Conservation (phyloP, 1,140 invertebrate species). For the Lepidotrigona ventralis region DNA sequence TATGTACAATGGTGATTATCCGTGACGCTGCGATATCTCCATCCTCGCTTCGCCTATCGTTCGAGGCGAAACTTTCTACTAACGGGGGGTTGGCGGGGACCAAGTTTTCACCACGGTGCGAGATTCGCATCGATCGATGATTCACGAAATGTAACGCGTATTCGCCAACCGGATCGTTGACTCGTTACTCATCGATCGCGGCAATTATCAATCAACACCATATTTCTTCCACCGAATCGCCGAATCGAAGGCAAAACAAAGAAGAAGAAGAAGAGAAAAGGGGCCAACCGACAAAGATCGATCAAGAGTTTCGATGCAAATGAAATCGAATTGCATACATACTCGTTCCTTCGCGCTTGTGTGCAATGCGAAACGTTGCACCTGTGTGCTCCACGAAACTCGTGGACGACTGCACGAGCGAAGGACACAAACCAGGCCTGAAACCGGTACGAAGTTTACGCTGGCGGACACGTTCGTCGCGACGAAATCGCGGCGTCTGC, state of each 20-base stretch:
- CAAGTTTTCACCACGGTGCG: background rate
- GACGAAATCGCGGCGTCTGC: conserved; percentile 36
- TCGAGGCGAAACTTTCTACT: conserved; percentile 12
- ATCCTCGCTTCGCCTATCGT: conserved; percentile 18
- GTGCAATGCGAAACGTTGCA: background rate
- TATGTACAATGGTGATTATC: background rate
- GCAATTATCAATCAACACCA: conserved; percentile 26
- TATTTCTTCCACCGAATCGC: background rate
- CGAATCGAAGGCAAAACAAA: background rate
- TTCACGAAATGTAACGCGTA: background rate
- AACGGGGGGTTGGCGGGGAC: too few relatives aligned
- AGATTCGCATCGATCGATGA: background rate
- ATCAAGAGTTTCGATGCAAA: conserved; percentile 20
- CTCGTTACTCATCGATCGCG: conserved; percentile 19
- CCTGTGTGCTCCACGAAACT: conserved; percentile 25
- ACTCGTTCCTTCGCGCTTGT: background rate
- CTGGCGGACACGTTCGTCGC: conserved; percentile 51
- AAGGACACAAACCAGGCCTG: conserved; percentile 29
- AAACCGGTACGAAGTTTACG: conserved; percentile 47
- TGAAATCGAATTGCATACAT: background rate
- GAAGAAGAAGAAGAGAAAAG: background rate
- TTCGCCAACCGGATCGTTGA: conserved; percentile 1
- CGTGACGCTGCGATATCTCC: background rate
- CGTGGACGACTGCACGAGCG: background rate
- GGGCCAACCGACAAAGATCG: background rate